These are phyloP conservation scores for Drosophila trapezifrons DNA, from an alignment of 1,140 invertebrate species.

Conservation along the genomic window DNA sequence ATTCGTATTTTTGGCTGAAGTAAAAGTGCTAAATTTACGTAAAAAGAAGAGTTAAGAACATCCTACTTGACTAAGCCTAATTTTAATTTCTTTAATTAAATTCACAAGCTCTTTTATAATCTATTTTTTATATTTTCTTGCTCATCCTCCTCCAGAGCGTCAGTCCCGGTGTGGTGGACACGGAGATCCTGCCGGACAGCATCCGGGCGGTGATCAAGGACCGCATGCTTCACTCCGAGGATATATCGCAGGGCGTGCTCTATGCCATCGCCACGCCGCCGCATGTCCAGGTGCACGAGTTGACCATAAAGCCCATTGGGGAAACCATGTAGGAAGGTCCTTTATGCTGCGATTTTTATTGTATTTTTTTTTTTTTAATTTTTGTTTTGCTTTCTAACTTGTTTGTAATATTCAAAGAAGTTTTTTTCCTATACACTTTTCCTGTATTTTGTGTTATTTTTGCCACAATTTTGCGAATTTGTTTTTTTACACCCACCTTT, in stretches of 20 bases:
- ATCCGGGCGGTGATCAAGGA: conserved; percentile 27
- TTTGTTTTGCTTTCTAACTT: background rate
- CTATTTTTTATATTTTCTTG: background rate
- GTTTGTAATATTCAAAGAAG: too few relatives aligned
- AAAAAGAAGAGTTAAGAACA: too few relatives aligned
- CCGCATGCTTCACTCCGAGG: conserved; percentile 80
- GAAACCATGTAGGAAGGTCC: conserved; percentile 50
- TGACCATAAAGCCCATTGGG: conserved; percentile 75
- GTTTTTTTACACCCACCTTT: background rate
- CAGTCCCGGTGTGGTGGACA: conserved; percentile 86
- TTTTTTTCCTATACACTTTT: too few relatives aligned
- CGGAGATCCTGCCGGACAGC: conserved; percentile 84
- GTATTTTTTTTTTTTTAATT: conserved; percentile 6
- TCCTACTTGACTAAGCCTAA: conserved; percentile 47
- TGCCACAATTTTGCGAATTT: background rate
- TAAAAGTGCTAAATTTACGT: too few relatives aligned
- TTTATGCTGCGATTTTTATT: background rate
- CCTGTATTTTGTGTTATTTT: background rate
- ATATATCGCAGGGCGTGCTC: conserved; percentile 85
- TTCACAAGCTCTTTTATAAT: background rate
- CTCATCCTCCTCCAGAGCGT: conserved; percentile 84
- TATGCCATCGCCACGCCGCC: conserved; percentile 85
- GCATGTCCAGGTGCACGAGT: conserved; percentile 84
- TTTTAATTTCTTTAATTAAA: background rate
- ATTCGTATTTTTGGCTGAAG: conserved; percentile 1